phyloP scores from a whole-genome alignment of 2,113 vertebrate genomes.

The Collichthys lucidus region DNA sequence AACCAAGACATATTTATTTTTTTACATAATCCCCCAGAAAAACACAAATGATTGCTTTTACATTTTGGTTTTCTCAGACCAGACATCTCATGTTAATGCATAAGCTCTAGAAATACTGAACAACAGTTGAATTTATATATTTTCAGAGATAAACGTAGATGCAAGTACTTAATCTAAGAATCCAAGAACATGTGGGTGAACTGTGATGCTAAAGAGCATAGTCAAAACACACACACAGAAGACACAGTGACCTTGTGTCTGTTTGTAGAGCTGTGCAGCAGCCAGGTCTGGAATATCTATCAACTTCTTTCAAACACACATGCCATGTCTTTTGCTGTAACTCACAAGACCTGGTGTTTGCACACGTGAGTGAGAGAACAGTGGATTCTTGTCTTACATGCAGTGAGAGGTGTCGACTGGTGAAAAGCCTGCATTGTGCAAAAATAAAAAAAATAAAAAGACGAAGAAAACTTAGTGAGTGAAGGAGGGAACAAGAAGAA shows the following conservation, averaged over 20 bases:
- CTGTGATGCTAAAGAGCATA: constrained; percentile 1
- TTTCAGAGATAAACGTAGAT: neutral
- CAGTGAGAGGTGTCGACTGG: constrained; percentile 33
- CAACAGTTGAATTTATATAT: neutral
- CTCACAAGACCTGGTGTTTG: constrained; percentile 4
- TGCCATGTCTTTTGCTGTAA: constrained; percentile 4
- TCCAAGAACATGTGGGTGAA: constrained; percentile 26
- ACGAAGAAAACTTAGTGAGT: constrained; percentile 8
- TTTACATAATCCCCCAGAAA: neutral
- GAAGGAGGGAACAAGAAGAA: constrained; percentile 18
- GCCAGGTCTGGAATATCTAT: constrained; percentile 53
- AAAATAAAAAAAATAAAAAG: neutral
- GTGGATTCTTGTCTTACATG: constrained; percentile 55
- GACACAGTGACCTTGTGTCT: constrained; percentile 58
- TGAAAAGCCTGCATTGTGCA: constrained; percentile 74
- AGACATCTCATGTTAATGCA: neutral
- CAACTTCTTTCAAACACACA: constrained; percentile 13
- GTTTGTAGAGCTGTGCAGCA: constrained; percentile 66
- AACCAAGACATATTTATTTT: neutral
- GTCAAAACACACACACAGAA: constrained; percentile 41
- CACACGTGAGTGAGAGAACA: constrained; percentile 51
- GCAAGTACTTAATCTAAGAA: neutral
- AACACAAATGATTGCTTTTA: neutral
- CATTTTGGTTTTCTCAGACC: neutral
- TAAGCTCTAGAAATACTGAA: neutral